These are phyloP conservation scores for Trileptium ribeirensis DNA, from an alignment of 2,888 invertebrate species.

Conservation along the genomic window DNA sequence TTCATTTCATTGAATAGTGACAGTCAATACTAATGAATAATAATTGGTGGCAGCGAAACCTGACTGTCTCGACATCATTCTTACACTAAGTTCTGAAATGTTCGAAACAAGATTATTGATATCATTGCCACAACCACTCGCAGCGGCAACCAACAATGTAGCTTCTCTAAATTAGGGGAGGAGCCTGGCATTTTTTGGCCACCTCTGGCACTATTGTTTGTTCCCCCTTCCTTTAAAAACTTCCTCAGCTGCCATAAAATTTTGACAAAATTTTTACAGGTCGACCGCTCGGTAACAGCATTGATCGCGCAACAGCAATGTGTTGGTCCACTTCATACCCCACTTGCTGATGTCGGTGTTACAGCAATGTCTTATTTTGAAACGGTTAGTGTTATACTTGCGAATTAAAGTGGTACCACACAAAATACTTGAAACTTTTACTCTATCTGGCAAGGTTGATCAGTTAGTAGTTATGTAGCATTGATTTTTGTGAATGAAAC, in stretches of 20 bases:
- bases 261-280: no score
- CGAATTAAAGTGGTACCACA: conserved; percentile 38
- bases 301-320: conserved; percentile 95
- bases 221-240: not conserved
- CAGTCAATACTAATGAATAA: no score
- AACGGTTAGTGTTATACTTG: no score
- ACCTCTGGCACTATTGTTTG: not conserved
- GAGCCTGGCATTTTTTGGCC: not conserved
- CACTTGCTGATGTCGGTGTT: conserved; percentile 85
- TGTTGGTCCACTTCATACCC: conserved; percentile 91
- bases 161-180: not conserved
- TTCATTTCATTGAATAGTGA: no score
- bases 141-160: not conserved
- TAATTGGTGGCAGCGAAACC: no score
- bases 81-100: no score
- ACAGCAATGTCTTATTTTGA: conserved; percentile 73
- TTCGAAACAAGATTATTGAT: no score
- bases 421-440: not conserved
- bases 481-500: no score
- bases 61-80: no score
- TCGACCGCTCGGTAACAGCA: conserved; percentile 78
- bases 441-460: not conserved
- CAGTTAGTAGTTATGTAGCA: not conserved
- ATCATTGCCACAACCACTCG: no score
- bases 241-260: conserved; percentile 7